Evolutionary conservation across 2,888 invertebrate genomes (phyloP), one percentile per base, ranked within the genome.

Genomic region (Nephrotoma guestfalica): DNA sequence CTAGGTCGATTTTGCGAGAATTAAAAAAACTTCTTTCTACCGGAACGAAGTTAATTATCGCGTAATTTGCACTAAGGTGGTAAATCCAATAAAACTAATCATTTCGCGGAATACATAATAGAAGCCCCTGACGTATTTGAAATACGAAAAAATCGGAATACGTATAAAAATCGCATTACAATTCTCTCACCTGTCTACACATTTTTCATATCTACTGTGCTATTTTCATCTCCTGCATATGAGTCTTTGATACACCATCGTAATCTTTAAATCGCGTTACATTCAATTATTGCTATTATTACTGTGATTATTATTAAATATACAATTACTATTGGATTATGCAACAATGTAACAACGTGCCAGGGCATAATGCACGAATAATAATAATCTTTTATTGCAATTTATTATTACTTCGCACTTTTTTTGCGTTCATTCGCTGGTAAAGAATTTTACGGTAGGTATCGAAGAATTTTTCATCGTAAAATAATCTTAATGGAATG

Each of bases 341-440:
- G 71, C 71, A 71, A 71, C 71, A 71, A 71, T 71, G 71, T 71
- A 71, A 30, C 71, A 71, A 71, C 71, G 71, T 71, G 71, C 71
- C 30, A 30, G 9, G 30, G 71, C 71, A 71, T 71, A 71, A 71
- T 71, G 30, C 30, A 30, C 7, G 30, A 71, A 71, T 30, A 71
- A 30, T 30, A 71, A 30, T 71, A 71, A 71, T 71, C 11, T 71
- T 71, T 71, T 30, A 71, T 71, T 71, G 71, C 71, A 71, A 71
- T 30, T 30, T 30, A 30, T 30, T 30, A 30, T 30, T 71, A 71
- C 30, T 71, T 71, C 71, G 71, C 71, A 71, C 71, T 30, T 18
- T 71, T 30, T 71, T 30, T 71, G 7, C 71, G 30, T 57, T 57
- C 57, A 7, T 30, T 57, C 57, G 30, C 30, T 71, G 30, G 11